Conservation (phyloP, 2,113 vertebrate genomes). For the Hystrix cristata region DNA sequence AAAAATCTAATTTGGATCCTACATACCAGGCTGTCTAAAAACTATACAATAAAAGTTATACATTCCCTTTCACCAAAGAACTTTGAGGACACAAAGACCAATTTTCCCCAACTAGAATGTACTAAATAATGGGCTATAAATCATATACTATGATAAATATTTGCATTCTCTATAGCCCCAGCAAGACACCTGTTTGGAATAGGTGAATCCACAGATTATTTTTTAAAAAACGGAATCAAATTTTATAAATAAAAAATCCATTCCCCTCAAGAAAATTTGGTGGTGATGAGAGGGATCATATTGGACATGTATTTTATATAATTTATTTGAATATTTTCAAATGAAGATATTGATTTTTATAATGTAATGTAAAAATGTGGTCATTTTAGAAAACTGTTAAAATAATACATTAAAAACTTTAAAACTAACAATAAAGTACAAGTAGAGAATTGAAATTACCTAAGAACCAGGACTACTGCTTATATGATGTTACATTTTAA, state of each 20-base stretch:
- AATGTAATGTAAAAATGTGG: not conserved
- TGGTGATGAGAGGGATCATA: not conserved
- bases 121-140: not conserved
- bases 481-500: not conserved
- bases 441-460: not conserved
- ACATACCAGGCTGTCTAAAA: slow-evolving; percentile 42
- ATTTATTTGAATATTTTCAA: not conserved
- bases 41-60: not conserved
- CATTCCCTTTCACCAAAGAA: not conserved
- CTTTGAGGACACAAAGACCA: not conserved
- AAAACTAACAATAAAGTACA: not conserved
- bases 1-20: slow-evolving; percentile 29
- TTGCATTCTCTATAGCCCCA: not conserved
- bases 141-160: not conserved
- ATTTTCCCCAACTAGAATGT: not conserved
- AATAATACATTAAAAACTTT: not conserved
- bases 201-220: not conserved
- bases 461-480: not conserved
- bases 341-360: not conserved
- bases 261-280: not conserved
- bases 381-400: slow-evolving; percentile 28
- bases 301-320: not conserved
- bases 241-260: not conserved
- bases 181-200: not conserved
- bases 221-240: not conserved